Conservation (phyloP, 2,113 vertebrate genomes). For the Rutilus rutilus region DNA sequence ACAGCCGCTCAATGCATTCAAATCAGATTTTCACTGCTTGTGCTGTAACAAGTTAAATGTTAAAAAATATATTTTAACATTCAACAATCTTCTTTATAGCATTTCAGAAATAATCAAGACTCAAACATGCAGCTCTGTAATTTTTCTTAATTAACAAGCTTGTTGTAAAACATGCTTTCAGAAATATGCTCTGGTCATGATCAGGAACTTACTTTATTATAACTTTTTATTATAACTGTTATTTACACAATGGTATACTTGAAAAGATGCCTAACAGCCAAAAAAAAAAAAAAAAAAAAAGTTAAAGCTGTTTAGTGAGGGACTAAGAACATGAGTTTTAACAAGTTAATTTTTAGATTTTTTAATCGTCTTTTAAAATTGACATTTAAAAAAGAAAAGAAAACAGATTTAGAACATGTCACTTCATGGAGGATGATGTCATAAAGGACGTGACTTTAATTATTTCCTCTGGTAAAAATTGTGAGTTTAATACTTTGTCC, state of each 20-base stretch:
- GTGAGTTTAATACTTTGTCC: background rate
- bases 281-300: background rate
- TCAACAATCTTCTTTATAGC: background rate
- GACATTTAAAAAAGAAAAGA: too few species aligned
- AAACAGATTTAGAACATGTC: background rate
- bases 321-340: background rate
- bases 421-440: background rate
- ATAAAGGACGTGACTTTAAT: background rate
- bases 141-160: background rate
- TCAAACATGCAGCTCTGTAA: background rate
- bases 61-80: background rate
- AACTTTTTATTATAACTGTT: background rate
- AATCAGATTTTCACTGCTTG: constrained; percentile 3
- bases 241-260: background rate
- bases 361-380: background rate
- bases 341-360: background rate
- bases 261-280: background rate
- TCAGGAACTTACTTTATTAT: background rate
- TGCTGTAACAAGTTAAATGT: background rate
- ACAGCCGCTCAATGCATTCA: background rate
- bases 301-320: background rate
- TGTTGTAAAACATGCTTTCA: too few species aligned
- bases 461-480: background rate
- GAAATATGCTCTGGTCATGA: background rate
- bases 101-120: background rate